Evolutionary conservation across 92 coral and sea anemone genomes (phyloP), one percentile per base, ranked within the genome.

Genomic region (Epizoanthus stellaris): DNA sequence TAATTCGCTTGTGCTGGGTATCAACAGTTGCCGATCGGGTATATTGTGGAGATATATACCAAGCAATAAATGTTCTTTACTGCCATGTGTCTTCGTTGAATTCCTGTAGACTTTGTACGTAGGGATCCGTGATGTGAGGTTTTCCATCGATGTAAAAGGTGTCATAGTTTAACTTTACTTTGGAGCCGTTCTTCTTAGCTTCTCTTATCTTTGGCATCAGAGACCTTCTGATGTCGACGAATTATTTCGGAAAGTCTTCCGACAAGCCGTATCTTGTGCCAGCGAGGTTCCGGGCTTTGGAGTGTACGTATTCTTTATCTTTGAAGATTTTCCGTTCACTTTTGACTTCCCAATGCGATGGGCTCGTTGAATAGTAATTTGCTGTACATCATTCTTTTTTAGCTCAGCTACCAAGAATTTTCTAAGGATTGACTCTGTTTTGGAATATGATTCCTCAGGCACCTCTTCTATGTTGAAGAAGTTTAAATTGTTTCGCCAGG

Each of bases 291-390:
- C 25, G 9, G 1, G 73, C 84, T 12, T 38, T 40, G 20, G 71
- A 80, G 71, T 16, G 72, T 62, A 80, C 53, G n/a, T 47, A 20
- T 23, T 23, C 25, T 23, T 23, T 23, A 23, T 23, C 25, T 23
- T 23, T 23, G 25, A 23, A 23, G 25, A 9, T 69, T 76, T 38
- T 68, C 21, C 73, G 6, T 13, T 43, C 4, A 6, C 4, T 3
- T 42, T 42, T 4, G 47, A 4, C 14, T 83, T 83, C 5, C 80
- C 81, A 63, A 72, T 80, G 19, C 73, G 65, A 21, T 84, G 87
- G 8, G 73, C 87, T 17, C 81, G 49, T 63, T 72, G 69, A 2
- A 84, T 84, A 5, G 81, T 61, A 13, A 84, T 72, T 10, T 58
- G 61, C 47, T 19, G 49, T 15, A 59, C 70, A 17, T 73, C 87